phyloP scores from a whole-genome alignment of 2,113 vertebrate species.

The Irena cyanogastra region DNA sequence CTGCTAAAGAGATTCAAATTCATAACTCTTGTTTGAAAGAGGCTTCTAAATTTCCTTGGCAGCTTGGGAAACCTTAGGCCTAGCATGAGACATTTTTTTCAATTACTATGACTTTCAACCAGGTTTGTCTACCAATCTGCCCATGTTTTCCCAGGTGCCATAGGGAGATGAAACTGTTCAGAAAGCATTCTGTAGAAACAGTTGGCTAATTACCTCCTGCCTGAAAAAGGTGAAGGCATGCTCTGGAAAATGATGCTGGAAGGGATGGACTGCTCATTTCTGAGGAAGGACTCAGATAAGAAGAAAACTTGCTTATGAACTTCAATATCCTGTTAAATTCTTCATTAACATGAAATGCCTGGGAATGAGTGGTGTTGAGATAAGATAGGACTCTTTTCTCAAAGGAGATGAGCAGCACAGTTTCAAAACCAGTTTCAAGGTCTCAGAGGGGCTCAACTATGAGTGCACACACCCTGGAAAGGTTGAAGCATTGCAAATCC shows the following conservation, averaged over 20 bases:
- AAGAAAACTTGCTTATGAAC: background rate
- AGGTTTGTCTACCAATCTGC: background rate
- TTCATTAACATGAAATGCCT: background rate
- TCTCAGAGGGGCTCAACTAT: background rate
- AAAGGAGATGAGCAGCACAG: background rate
- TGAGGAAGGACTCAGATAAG: background rate
- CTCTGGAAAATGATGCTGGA: background rate
- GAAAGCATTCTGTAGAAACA: background rate
- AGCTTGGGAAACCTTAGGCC: background rate
- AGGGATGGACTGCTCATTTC: background rate
- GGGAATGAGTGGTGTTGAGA: background rate
- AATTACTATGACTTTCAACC: background rate
- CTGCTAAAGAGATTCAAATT: background rate
- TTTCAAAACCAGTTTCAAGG: background rate
- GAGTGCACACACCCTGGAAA: background rate
- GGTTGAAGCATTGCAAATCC: background rate
- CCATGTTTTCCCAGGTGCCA: background rate
- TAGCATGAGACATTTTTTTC: background rate
- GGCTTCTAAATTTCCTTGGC: background rate
- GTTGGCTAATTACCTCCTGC: background rate
- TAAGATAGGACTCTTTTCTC: background rate
- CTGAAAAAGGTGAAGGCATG: background rate
- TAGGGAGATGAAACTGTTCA: background rate
- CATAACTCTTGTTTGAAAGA: background rate
- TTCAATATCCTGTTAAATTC: background rate